Conservation (phyloP, 2,797 vertebrate genomes). For the Mus caroli region DNA sequence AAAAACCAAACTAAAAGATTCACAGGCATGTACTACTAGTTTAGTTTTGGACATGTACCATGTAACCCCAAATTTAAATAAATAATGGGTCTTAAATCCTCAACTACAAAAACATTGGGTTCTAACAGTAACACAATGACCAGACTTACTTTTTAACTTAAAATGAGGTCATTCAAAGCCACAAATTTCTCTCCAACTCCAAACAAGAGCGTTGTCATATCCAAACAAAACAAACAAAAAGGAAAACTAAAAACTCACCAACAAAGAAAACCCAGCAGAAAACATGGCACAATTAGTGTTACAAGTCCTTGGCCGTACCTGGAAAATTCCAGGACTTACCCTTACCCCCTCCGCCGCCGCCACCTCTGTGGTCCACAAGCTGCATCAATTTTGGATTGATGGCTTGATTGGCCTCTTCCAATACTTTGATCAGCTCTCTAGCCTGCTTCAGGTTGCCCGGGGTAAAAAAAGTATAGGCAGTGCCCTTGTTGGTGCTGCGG, state of each 20-base stretch:
- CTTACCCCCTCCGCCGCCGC: conserved; percentile 94
- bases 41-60: neutral
- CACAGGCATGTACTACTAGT: neutral
- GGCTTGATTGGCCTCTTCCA: conserved; percentile 97
- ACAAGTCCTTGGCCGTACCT: conserved; percentile 71
- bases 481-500: conserved; percentile 99
- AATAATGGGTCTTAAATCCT: neutral
- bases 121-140: neutral
- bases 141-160: neutral
- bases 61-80: neutral
- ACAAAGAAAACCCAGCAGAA: neutral
- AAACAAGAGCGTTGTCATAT: conserved; percentile 13
- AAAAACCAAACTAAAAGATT: neutral
- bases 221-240: neutral
- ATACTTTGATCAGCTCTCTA: conserved; percentile 96
- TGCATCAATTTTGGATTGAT: conserved; percentile 99
- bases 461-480: conserved; percentile 99
- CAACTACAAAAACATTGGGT: neutral
- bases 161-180: neutral
- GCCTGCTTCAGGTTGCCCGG: conserved; percentile 98
- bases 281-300: neutral
- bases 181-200: neutral
- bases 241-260: neutral
- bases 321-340: conserved; percentile 80
- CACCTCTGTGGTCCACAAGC: conserved; percentile 95